Evolutionary conservation across 2,797 vertebrate species (phyloP), one percentile per base, ranked within the genome.

Genomic region (Naso thynnoides): DNA sequence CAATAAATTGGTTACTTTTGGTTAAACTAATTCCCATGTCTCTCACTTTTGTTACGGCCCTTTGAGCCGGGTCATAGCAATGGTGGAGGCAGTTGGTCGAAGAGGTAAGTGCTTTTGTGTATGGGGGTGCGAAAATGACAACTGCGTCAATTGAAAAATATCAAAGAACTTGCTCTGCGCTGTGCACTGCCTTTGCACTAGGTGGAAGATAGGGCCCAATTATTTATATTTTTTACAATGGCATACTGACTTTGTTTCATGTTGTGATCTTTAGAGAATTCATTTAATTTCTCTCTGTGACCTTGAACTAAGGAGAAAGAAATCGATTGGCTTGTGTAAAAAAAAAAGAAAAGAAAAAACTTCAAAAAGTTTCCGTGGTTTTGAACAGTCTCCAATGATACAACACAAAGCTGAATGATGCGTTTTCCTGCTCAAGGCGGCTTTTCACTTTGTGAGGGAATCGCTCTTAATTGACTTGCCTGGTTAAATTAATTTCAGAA

Each of bases 381-480:
- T 79, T 9, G 21, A 24, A 31, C 52, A 45, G 16, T 54, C 44
- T 73, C 19, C 4, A 23, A 29, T 8, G 44, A 45, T 69, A 23
- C 44, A 77, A 64, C 67, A 49, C 1, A 1, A 56, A 38, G 50
- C 39, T 55, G 74, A 74, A 48, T 36, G 36, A 73, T 67, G 60
- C 26, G 0, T 11, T 49, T 66, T 83, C 48, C 21, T 68, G 54
- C 49, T 71, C 36, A 42, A 70, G 26, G 59, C 54, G 50, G 27
- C 39, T 68, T 83, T 70, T 73, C 65, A 71, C 55, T 76, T 64
- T 59, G 42, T 68, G 39, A 23, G 69, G 49, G 19, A 82, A 61
- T 73, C 36, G 38, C 61, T 76, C 61, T 74, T 80, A 77, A 88
- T 67, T 76, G 73, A 70, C 71, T 62, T 53, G 68, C 64, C 52